A percentile compares a stretch with the other conserved stretches of the same genome.
These are phyloP conservation scores for Diplodus sargus DNA, from an alignment of 2,797 vertebrate genomes.

Conservation along the genomic window DNA sequence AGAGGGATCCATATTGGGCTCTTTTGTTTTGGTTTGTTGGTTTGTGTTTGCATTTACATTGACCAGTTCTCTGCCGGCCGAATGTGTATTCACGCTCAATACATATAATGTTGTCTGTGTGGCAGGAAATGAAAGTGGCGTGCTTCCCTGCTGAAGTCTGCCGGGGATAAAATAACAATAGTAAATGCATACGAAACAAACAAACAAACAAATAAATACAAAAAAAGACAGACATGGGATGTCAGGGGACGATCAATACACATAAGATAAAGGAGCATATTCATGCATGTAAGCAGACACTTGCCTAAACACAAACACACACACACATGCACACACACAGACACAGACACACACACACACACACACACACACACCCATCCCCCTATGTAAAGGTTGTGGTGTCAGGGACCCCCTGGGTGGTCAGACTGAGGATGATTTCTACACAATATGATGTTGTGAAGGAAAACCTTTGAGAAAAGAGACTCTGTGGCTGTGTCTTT, in stretches of 20 bases:
- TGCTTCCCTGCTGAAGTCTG: slow-evolving; percentile 49
- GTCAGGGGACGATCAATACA: slow-evolving; percentile 67
- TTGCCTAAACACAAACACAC: slow-evolving; percentile 74
- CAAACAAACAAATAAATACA: slow-evolving; percentile 50
- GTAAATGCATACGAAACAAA: slow-evolving; percentile 60
- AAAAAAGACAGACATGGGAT: slow-evolving; percentile 34
- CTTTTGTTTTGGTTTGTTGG: slow-evolving; percentile 78
- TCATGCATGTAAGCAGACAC: slow-evolving; percentile 80
- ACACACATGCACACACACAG: slow-evolving; percentile 48
- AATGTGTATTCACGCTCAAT: slow-evolving; percentile 76
- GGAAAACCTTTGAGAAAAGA: slow-evolving; percentile 65
- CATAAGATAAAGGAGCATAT: slow-evolving; percentile 76
- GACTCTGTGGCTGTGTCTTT: slow-evolving; percentile 29
- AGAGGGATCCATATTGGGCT: slow-evolving; percentile 77
- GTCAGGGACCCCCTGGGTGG: slow-evolving; percentile 85
- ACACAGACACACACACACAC: background rate
- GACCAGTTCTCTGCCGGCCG: slow-evolving; percentile 46
- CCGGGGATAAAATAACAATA: slow-evolving; percentile 67
- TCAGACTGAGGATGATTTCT: slow-evolving; percentile 84
- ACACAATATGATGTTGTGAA: slow-evolving; percentile 75
- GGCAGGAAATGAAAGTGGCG: slow-evolving; percentile 67
- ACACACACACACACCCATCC: slow-evolving; percentile 67
- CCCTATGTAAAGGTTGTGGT: slow-evolving; percentile 81
- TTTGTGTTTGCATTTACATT: slow-evolving; percentile 82
- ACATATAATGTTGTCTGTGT: slow-evolving; percentile 59